Conservation (phyloP, 2,888 invertebrate genomes). For the Eupithecia tripunctaria region DNA sequence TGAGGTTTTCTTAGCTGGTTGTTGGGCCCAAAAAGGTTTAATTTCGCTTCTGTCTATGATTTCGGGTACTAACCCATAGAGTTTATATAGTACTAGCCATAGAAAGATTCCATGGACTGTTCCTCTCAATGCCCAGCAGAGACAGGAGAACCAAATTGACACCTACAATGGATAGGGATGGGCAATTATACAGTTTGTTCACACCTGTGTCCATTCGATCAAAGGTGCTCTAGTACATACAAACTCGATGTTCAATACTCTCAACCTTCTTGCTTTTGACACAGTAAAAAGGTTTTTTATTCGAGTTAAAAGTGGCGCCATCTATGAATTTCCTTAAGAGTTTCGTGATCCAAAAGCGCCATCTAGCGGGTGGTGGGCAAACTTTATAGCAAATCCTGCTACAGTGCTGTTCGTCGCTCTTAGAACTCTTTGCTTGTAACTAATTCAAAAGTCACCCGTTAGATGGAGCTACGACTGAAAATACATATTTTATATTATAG, state of each 20-base stretch:
- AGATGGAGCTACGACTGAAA: conserved; percentile 59
- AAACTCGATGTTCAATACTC: conserved; percentile 2
- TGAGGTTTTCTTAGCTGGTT: not conserved
- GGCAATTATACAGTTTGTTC: no score
- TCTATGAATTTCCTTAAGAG: conserved; percentile 1
- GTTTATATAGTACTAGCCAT: no score
- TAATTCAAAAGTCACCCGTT: conserved; percentile 50
- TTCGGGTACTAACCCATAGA: no score
- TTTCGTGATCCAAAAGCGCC: conserved; percentile 52
- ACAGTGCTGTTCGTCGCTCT: not conserved
- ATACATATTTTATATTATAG: not conserved
- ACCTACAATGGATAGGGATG: no score
- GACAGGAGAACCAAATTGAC: no score
- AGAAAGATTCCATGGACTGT: no score
- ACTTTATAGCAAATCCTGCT: conserved; percentile 20
- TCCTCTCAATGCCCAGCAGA: no score
- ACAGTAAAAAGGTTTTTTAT: not conserved
- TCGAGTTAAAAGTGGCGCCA: conserved; percentile 18
- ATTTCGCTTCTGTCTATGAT: not conserved
- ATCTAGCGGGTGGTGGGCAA: conserved; percentile 50
- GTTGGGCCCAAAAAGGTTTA: not conserved
- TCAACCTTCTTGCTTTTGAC: not conserved
- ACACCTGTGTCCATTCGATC: no score
- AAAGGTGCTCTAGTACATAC: no score
- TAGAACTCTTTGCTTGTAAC: not conserved